Evolutionary conservation across 2,113 vertebrate species (phyloP), one percentile per base, ranked within the genome.

Genomic region (Seriola dumerili): DNA sequence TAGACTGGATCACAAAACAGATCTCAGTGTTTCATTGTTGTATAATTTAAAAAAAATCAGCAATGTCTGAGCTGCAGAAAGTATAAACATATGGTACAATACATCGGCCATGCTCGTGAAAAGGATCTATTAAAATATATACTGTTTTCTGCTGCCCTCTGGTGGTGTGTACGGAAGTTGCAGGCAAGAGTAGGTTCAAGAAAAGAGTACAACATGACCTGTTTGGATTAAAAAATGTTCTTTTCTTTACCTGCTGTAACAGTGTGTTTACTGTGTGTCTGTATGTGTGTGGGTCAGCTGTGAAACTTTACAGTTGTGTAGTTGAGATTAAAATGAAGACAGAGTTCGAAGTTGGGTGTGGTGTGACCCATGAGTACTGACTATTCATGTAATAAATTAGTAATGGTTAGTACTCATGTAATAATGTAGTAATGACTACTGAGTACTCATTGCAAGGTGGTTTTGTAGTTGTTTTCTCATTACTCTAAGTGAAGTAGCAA

Each of bases 101-200:
- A 25, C 25, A 23, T 54, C 9, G 34, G 44, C n/a, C 3, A 7
- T 61, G 21, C 55, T 71, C n/a, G 16, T 71, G 14, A 21, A 34
- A 61, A 54, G 10, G 3, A 5, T 72, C 50, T n/a, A 0, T 46
- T 44, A 1, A 67, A 61, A 55, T 61, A 38, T 40, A 8, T 10
- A 59, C 1, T 10, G 46, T 23, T 32, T 21, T 67, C 12, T 84
- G 72, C 78, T 88, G 68, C 75, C 87, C 64, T 75, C 90, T 86
- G n/a, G 57, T 89, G 85, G 17, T 68, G 23, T 76, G 2, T 65
- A 62, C 44, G 0, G 3, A 32, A 50, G 0, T 66, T 36, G 52
- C 62, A 55, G 23, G 34, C 17, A 59, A 48, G n/a, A 36, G 29
- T 17, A 40, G 17, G 8, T 55, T 68, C 7, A 40, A 25, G 17